phyloP scores from a whole-genome alignment of 2,113 vertebrate species.

The Prinia subflava region DNA sequence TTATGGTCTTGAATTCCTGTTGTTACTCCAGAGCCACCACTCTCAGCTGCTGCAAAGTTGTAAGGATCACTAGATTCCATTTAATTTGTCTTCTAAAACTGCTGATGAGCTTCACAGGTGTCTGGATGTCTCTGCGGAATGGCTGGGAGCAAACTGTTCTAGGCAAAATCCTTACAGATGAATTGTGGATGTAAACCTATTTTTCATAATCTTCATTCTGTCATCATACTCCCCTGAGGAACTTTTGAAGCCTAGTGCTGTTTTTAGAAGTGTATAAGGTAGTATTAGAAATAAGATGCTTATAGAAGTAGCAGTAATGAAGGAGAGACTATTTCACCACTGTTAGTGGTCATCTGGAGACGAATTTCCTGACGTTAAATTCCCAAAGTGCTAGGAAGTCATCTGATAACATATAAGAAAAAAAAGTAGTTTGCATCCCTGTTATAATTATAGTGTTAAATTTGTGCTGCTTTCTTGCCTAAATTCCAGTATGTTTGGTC shows the following conservation, averaged over 20 bases:
- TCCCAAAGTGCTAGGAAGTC: neutral
- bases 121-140: neutral
- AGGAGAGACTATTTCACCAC: neutral
- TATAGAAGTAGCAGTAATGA: neutral
- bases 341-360: rapidly evolving
- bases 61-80: neutral
- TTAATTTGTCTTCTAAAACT: neutral
- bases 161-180: neutral
- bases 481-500: neutral
- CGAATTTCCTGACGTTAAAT: neutral
- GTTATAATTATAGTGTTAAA: neutral
- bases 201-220: neutral
- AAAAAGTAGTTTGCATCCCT: neutral
- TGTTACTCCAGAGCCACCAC: neutral
- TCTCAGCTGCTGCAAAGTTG: neutral
- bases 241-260: neutral
- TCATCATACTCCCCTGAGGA: neutral
- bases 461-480: neutral
- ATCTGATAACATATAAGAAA: neutral
- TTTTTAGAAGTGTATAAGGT: neutral
- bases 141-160: neutral
- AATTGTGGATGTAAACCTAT: neutral
- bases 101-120: neutral
- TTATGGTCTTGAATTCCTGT: neutral
- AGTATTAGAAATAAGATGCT: neutral